Conservation (phyloP, 35 echinoderm and acorn worm species). For the Heliocidaris erythrogramma region DNA sequence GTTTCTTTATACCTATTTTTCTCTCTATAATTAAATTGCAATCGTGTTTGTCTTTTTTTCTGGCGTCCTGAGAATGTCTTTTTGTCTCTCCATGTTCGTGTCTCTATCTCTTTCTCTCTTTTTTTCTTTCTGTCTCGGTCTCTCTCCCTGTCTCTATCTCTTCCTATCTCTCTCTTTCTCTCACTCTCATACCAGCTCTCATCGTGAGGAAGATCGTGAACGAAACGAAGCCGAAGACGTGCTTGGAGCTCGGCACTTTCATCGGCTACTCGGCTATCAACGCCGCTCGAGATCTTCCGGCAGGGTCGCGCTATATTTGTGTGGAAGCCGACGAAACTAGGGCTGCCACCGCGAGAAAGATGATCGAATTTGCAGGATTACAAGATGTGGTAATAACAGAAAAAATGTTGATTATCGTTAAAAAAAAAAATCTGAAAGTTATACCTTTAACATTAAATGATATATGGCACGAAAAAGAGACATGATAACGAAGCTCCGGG, state of each 20-base stretch:
- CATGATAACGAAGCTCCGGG: too few species aligned
- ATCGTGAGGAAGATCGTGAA: conserved; percentile 58
- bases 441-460: too few species aligned
- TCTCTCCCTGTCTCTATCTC: too few species aligned
- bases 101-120: too few species aligned
- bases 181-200: background rate
- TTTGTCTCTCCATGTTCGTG: too few species aligned
- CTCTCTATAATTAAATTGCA: too few species aligned
- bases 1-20: too few species aligned
- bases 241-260: conserved; percentile 71
- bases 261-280: conserved; percentile 71
- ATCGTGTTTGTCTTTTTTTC: too few species aligned
- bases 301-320: conserved; percentile 51
- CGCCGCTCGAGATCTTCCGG: conserved; percentile 46
- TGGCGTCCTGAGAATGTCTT: too few species aligned
- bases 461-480: too few species aligned
- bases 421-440: too few species aligned
- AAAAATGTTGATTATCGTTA: background rate
- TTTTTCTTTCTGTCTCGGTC: too few species aligned
- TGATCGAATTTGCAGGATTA: conserved; percentile 64
- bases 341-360: conserved; percentile 30
- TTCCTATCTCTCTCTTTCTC: background rate
- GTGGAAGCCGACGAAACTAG: conserved; percentile 47
- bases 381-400: background rate
- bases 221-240: conserved; percentile 51